Percentiles rank a stretch among this genome's conserved stretches.
These are phyloP conservation scores for Anorthoa munda DNA, from an alignment of 2,888 invertebrate genomes.

Conservation along the genomic window DNA sequence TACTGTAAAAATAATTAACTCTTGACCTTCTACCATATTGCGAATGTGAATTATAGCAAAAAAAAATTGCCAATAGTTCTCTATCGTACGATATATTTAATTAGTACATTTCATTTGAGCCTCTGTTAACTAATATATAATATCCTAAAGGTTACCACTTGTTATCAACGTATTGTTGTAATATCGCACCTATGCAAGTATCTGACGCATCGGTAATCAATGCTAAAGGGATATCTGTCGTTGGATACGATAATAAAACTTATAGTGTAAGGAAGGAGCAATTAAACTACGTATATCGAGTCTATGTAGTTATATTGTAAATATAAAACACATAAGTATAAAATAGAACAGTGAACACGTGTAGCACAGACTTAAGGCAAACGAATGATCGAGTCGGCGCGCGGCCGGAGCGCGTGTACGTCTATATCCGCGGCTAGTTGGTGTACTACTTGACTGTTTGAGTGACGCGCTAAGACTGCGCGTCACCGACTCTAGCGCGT, in stretches of 20 bases:
- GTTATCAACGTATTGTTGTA: not conserved
- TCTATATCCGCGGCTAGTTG: too few relatives aligned
- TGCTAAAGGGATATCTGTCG: not conserved
- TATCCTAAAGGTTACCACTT: slow-evolving; percentile 7
- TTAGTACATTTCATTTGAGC: slow-evolving; percentile 8
- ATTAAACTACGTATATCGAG: too few relatives aligned
- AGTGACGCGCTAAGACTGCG: too few relatives aligned
- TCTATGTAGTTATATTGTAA: too few relatives aligned
- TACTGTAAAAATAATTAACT: not conserved
- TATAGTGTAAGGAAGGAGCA: too few relatives aligned
- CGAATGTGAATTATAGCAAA: not conserved
- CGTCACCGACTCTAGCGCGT: too few relatives aligned
- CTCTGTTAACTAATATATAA: slow-evolving; percentile 2
- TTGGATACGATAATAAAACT: not conserved
- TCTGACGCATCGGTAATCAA: slow-evolving; percentile 18
- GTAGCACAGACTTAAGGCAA: too few relatives aligned
- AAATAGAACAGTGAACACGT: too few relatives aligned
- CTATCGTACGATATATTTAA: slow-evolving; percentile 1
- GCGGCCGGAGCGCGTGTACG: too few relatives aligned
- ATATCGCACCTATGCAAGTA: slow-evolving; percentile 7
- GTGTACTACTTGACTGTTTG: too few relatives aligned
- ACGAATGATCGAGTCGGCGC: too few relatives aligned
- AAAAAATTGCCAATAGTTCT: slow-evolving; percentile 1
- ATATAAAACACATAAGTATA: too few relatives aligned
- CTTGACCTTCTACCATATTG: not conserved